phyloP scores from a whole-genome alignment of 2,888 invertebrate genomes.

The Epirrhoe tristata region DNA sequence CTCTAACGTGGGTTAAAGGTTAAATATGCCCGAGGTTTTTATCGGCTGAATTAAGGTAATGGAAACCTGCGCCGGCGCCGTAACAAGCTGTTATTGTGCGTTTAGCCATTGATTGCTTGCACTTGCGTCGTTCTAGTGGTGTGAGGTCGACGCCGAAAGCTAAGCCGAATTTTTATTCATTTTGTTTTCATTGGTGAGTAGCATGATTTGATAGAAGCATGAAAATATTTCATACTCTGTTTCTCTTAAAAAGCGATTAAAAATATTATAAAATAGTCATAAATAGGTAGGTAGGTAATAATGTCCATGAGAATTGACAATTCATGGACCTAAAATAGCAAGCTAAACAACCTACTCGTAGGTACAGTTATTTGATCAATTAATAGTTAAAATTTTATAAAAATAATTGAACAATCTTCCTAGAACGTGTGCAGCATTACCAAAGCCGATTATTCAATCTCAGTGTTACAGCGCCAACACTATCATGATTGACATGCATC shows the following conservation, averaged over 20 bases:
- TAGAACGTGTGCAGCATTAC: not conserved
- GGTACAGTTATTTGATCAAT: no score
- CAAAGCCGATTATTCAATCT: slow-evolving; percentile 7
- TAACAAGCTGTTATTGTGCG: slow-evolving; percentile 76
- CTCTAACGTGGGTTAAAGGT: slow-evolving; percentile 61
- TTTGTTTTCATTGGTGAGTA: not conserved
- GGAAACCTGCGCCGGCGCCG: slow-evolving; percentile 62
- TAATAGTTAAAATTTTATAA: no score
- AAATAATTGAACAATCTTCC: not conserved
- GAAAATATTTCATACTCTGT: not conserved
- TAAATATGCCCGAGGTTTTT: slow-evolving; percentile 70
- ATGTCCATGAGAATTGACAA: no score
- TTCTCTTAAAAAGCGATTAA: no score
- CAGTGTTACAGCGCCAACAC: slow-evolving; percentile 6
- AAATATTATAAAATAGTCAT: not conserved
- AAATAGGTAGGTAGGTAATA: no score
- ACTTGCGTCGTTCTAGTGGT: slow-evolving; percentile 43
- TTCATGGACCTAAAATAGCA: no score
- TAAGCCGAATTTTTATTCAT: not conserved
- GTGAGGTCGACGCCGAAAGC: slow-evolving; percentile 4
- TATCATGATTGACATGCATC: slow-evolving; percentile 75
- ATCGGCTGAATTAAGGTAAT: slow-evolving; percentile 74
- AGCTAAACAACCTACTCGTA: no score
- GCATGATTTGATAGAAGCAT: not conserved
- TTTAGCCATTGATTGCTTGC: slow-evolving; percentile 64